phyloP scores from a whole-genome alignment of 2,113 vertebrate species.

The cat (Felis catus) region F.catus_Fca126_mat1.0 CM031419.1:154745001-154745500 shows the following conservation, averaged over 20 bases:
- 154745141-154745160: not conserved
- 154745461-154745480: not conserved
- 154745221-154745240: not conserved
- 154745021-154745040: not conserved
- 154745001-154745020: not conserved
- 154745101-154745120: constrained; percentile 11
- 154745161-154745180: constrained; percentile 33
- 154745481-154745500: not conserved
- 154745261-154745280: not conserved
- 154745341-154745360: not conserved
- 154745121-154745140: not conserved
- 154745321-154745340: not conserved
- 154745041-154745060: not conserved
- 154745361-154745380: not conserved
- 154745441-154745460: not conserved
- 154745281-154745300: not conserved
- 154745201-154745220: constrained; percentile 10
- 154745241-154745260: not conserved
- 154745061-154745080: constrained; percentile 8
- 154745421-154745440: not conserved
- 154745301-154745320: not conserved
- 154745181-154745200: not conserved
- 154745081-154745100: constrained; percentile 21
- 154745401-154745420: not conserved
- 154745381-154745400: no score